These are phyloP conservation scores for Leucopsar rothschildi DNA, from an alignment of 2,113 vertebrate species.

Conservation along the genomic window DNA sequence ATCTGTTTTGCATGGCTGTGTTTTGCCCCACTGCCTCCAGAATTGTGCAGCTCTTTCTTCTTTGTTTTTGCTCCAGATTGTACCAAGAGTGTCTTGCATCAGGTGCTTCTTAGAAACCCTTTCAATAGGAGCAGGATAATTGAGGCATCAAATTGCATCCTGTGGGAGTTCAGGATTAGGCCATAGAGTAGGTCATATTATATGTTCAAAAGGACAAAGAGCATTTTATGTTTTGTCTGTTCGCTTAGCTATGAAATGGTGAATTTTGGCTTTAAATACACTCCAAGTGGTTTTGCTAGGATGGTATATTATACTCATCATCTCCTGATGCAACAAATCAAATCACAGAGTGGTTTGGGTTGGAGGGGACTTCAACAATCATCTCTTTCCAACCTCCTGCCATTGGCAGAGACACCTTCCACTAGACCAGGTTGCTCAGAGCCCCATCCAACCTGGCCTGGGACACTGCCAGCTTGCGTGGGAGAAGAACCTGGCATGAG, in stretches of 20 bases:
- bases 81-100: background rate
- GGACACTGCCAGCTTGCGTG: background rate
- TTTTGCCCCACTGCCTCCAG: background rate
- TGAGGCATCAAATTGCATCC: background rate
- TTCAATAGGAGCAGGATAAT: background rate
- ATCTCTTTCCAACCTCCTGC: background rate
- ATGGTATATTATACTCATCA: background rate
- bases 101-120: background rate
- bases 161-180: background rate
- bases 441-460: background rate
- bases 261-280: background rate
- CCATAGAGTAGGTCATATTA: background rate
- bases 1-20: background rate
- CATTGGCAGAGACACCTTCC: background rate
- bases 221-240: background rate
- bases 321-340: background rate
- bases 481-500: background rate
- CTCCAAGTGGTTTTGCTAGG: background rate
- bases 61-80: background rate
- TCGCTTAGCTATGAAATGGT: background rate
- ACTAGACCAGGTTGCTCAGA: background rate
- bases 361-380: background rate
- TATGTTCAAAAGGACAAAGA: background rate
- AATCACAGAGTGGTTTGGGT: background rate
- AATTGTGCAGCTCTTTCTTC: background rate